Conservation (phyloP, 2,113 vertebrate genomes). For the Salvator merianae region DNA sequence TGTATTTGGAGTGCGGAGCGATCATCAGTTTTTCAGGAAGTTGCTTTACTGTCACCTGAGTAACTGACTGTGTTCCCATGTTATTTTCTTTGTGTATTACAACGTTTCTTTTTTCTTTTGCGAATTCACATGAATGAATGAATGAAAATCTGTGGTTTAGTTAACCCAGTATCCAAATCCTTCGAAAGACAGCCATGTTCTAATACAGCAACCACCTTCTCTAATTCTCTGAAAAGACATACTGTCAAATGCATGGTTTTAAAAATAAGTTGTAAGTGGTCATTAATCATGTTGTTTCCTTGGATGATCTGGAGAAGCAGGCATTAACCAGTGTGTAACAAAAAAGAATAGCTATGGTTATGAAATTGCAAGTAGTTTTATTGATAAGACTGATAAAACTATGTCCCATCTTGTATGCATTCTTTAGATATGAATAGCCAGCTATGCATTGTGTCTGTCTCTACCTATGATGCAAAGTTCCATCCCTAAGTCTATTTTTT, state of each 20-base stretch:
- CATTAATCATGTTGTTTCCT: slow-evolving; percentile 59
- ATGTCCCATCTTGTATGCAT: neutral
- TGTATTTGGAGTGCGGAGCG: slow-evolving; percentile 41
- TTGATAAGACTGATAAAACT: neutral
- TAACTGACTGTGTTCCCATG: slow-evolving; percentile 70
- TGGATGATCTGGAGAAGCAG: neutral
- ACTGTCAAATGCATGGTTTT: slow-evolving; percentile 47
- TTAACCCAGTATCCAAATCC: slow-evolving; percentile 57
- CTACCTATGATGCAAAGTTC: neutral
- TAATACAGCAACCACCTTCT: slow-evolving; percentile 18
- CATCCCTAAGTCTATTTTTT: too few relatives aligned
- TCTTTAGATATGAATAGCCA: neutral
- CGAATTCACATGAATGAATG: slow-evolving; percentile 50
- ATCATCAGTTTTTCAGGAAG: slow-evolving; percentile 62
- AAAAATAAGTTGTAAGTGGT: slow-evolving; percentile 60
- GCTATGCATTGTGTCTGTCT: neutral
- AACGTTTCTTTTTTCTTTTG: slow-evolving; percentile 46
- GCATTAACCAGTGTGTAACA: slow-evolving; percentile 30
- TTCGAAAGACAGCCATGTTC: slow-evolving; percentile 47
- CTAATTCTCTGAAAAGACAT: slow-evolving; percentile 55
- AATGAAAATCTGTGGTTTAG: slow-evolving; percentile 59
- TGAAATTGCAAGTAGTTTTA: neutral
- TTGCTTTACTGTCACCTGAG: slow-evolving; percentile 70
- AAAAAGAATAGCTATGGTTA: slow-evolving; percentile 27
- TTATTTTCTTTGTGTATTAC: slow-evolving; percentile 70